Base-by-base conservation (phyloP, 1,140 invertebrate species). In the Aphis gossypii region DNA sequence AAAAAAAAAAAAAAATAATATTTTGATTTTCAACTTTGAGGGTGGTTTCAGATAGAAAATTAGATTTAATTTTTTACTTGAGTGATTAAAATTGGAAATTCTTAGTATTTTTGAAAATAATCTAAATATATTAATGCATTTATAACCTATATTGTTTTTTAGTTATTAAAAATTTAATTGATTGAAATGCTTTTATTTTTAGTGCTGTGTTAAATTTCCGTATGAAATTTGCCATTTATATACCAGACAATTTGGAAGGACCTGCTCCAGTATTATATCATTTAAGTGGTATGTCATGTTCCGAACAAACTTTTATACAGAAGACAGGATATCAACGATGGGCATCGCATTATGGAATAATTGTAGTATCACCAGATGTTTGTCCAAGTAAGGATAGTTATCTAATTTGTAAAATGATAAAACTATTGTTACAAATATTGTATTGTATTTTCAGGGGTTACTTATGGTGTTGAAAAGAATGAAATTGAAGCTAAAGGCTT, bases 271-370 rank as follows among this genome's bases (percentile, higher is more conserved):
- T 99, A 20, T 96, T 99, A 14, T 99, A 98, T 95, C 99, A 97
- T 96, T 96, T 99, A 0, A 99, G 99, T 90, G 99, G 99, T 18
- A 96, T 99, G 21, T 98, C 98, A 1, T 99, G 99, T 95, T 99
- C 97, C 44, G 99, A 99, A 95, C 97, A 98, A 94, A 99, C 99
- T 96, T 99, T 99, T 95, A 97, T 99, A 91, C 97, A 98, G 90
- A 99, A 99, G 96, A 97, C 98, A 90, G 99, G 99, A 54, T 97
- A 98, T 94, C 99, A 99, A 96, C 96, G 96, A 95, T 97, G 97
- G 95, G 99, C 99, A 89, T 96, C 98, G 44, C 96, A 99, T 95
- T 96, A 98, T 95, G 97, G 97, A 21, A 95, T 99, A 2, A 97
- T 98, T 94, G 96, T 99, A 84, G 97, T 99, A 2, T 97, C 97